Evolutionary conservation across 2,113 vertebrate species (phyloP).

Genomic region (Myocastor coypus): DNA sequence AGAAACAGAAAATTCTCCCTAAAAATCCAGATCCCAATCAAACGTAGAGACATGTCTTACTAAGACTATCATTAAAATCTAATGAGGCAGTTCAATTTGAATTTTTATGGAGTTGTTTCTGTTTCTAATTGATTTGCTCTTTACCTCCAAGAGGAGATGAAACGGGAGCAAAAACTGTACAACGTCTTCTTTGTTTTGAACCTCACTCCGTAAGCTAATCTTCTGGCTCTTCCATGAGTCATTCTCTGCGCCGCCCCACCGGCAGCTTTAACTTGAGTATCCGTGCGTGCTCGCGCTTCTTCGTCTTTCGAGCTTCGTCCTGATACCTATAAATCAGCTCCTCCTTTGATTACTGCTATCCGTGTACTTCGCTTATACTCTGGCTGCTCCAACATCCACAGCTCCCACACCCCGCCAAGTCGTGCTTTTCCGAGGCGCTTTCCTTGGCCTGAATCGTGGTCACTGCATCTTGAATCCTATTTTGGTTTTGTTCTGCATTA

Average conservation of each 20-base stretch:
- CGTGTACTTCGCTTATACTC: background rate
- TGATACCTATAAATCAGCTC: background rate
- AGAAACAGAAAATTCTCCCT: slow-evolving; percentile 22
- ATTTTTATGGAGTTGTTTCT: slow-evolving; percentile 13
- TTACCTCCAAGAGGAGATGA: background rate
- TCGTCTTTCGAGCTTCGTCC: background rate
- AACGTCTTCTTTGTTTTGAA: background rate
- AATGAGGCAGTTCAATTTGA: slow-evolving; percentile 16
- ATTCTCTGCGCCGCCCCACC: background rate
- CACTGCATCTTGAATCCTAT: background rate
- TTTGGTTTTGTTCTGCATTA: background rate
- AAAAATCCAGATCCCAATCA: background rate
- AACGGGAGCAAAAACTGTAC: background rate
- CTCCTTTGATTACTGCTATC: background rate
- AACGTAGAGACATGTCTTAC: background rate
- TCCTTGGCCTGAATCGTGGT: background rate
- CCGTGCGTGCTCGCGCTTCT: background rate
- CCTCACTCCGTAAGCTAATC: background rate
- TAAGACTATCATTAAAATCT: slow-evolving; percentile 37
- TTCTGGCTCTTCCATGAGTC: background rate
- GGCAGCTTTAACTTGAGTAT: slow-evolving; percentile 15
- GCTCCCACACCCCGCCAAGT: background rate
- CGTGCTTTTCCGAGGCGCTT: background rate
- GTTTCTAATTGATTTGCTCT: slow-evolving; percentile 30
- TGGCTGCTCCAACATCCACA: background rate